Conservation (phyloP, 2,797 vertebrate genomes). For the Rhincodon typus region DNA sequence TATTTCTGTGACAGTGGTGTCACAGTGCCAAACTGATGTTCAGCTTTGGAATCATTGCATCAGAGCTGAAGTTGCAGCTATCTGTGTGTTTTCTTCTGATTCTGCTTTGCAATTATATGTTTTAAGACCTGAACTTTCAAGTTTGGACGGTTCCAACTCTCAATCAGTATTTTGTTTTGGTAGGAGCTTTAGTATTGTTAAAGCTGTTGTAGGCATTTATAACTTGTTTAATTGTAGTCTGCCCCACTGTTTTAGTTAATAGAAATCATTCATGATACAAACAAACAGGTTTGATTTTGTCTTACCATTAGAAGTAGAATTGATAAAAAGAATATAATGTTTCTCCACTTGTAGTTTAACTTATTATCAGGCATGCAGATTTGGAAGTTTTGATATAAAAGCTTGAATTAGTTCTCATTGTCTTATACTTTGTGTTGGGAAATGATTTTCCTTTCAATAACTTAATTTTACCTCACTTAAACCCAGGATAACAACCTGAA, state of each 20-base stretch:
- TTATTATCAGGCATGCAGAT: slow-evolving; percentile 20
- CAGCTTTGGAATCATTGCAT: background rate
- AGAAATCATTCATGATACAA: slow-evolving; percentile 28
- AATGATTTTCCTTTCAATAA: background rate
- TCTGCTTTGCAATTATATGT: slow-evolving; percentile 12
- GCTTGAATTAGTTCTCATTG: slow-evolving; percentile 25
- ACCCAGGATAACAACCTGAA: slow-evolving; percentile 42
- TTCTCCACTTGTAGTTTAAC: background rate
- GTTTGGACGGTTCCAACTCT: background rate
- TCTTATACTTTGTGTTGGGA: slow-evolving; percentile 24
- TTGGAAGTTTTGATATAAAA: slow-evolving; percentile 8
- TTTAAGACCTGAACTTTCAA: background rate
- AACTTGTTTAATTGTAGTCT: background rate
- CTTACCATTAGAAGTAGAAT: slow-evolving; percentile 13
- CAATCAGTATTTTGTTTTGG: slow-evolving; percentile 10
- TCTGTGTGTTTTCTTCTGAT: background rate
- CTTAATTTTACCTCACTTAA: slow-evolving; percentile 46
- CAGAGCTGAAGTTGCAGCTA: background rate
- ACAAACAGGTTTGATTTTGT: slow-evolving; percentile 17
- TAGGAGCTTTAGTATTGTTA: background rate
- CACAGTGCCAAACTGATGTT: background rate
- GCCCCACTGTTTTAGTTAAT: slow-evolving; percentile 19
- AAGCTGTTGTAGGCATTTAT: background rate
- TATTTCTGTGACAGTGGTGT: background rate
- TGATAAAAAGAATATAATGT: slow-evolving; percentile 12